Evolutionary conservation across 2,888 invertebrate species (phyloP), one percentile per base, ranked within the genome.

Genomic region (Mimachlamys varia): DNA sequence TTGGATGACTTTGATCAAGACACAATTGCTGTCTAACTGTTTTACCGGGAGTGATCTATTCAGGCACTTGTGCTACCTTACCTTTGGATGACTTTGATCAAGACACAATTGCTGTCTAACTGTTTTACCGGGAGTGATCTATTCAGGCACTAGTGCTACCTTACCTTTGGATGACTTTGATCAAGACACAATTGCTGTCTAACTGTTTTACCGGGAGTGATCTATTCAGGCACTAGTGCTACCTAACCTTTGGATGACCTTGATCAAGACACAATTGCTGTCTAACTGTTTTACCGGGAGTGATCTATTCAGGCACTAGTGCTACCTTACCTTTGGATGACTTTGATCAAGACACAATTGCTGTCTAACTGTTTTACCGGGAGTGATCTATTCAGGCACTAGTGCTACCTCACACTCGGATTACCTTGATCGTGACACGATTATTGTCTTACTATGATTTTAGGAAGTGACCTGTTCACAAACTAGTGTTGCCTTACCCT

Each of bases 401-500:
- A n/a, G n/a, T n/a, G n/a, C n/a, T n/a, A n/a, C n/a, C n/a, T n/a
- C n/a, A n/a, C n/a, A n/a, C n/a, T n/a, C n/a, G n/a, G n/a, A n/a
- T 58, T 1, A 58, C 10, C n/a, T 58, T 7, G 15, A 58, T 10
- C 0, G 19, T 4, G 1, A 58, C 58, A 19, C 10, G 58, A 22
- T 7, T 58, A 0, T n/a, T 58, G 58, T n/a, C 58, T 22, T 58
- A 58, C 58, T n/a, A 19, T n/a, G 0, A n/a, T n/a, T n/a, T n/a
- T n/a, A n/a, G n/a, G 58, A 2, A 22, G 58, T 58, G 22, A 58
- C 22, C n/a, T 58, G 58, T 10, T n/a, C 58, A 3, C 4, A 19
- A 44, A 93, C 89, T 22, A 93, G 92, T 37, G 55, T 93, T 92
- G 53, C 93, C 94, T 27, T 93, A 58, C 58, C 58, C 3, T 19